Conservation (phyloP, 2,797 vertebrate species). For the Enteromius trimaculatus region DNA sequence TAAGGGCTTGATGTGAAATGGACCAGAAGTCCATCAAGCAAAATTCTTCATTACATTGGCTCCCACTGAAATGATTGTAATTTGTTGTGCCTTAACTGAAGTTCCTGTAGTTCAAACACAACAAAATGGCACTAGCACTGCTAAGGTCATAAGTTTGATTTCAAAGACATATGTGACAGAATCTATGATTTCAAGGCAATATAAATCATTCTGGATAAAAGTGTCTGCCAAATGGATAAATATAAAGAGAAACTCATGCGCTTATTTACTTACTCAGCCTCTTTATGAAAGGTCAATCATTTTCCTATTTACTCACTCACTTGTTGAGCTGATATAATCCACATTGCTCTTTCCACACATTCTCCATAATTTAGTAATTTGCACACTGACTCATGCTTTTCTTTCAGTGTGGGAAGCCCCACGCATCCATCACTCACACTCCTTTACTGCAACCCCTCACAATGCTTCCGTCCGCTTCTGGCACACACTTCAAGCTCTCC, state of each 20-base stretch:
- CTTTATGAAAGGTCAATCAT: neutral
- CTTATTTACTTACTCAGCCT: conserved; percentile 1
- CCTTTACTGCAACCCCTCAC: conserved; percentile 12
- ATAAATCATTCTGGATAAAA: neutral
- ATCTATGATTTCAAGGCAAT: neutral
- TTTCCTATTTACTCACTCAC: conserved; percentile 13
- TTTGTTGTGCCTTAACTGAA: neutral
- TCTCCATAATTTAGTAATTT: conserved; percentile 25
- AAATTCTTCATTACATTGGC: neutral
- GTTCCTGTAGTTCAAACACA: neutral
- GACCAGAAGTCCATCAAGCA: neutral
- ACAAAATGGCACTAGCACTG: no score
- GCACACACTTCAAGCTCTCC: conserved; percentile 23
- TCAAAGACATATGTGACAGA: neutral
- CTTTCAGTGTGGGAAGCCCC: conserved; percentile 46
- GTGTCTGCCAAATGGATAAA: neutral
- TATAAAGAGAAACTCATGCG: neutral
- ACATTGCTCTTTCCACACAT: conserved; percentile 24
- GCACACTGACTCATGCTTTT: conserved; percentile 39
- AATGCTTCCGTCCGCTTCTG: conserved; percentile 15
- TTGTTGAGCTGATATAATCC: conserved; percentile 34
- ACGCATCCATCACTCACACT: conserved; percentile 44
- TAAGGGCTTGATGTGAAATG: neutral
- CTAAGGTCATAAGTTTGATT: neutral
- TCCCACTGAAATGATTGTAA: neutral